Evolutionary conservation across 2,113 vertebrate species (phyloP).

Genomic region (Pandion haliaetus): DNA sequence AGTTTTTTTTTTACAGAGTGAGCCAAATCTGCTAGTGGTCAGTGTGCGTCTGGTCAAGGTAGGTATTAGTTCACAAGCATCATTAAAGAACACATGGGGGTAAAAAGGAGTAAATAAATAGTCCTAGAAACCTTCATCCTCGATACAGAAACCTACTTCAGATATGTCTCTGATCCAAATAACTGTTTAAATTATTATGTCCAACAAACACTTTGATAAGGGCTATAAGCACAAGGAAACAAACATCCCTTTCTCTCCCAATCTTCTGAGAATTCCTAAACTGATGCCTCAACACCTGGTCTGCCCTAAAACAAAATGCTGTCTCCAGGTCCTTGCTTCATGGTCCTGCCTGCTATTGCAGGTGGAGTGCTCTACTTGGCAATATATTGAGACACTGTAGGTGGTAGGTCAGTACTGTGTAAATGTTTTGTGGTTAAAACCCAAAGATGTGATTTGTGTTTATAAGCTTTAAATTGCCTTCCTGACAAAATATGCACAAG

Average conservation of each 20-base stretch:
- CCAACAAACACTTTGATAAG: neutral
- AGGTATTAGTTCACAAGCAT: neutral
- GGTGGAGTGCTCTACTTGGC: neutral
- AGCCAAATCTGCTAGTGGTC: neutral
- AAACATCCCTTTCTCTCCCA: neutral
- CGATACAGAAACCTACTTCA: neutral
- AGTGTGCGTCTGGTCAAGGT: neutral
- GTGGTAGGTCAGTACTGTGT: slow-evolving; percentile 1
- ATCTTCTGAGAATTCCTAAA: neutral
- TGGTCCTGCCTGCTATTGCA: neutral
- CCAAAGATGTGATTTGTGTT: slow-evolving; percentile 55
- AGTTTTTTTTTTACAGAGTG: neutral
- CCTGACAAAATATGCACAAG: slow-evolving; percentile 35
- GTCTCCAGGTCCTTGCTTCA: neutral
- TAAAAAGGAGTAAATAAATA: neutral
- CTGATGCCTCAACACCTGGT: neutral
- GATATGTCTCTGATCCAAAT: neutral
- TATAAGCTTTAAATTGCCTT: slow-evolving; percentile 61
- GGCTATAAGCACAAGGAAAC: neutral
- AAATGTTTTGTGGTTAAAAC: slow-evolving; percentile 51
- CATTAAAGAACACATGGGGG: neutral
- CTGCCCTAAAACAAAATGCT: neutral
- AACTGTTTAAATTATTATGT: neutral
- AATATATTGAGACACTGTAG: neutral
- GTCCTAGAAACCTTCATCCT: neutral